Percentiles rank a stretch among this genome's conserved stretches.
phyloP scores from a whole-genome alignment of 2,113 vertebrate species.

The Archilochus colubris region DNA sequence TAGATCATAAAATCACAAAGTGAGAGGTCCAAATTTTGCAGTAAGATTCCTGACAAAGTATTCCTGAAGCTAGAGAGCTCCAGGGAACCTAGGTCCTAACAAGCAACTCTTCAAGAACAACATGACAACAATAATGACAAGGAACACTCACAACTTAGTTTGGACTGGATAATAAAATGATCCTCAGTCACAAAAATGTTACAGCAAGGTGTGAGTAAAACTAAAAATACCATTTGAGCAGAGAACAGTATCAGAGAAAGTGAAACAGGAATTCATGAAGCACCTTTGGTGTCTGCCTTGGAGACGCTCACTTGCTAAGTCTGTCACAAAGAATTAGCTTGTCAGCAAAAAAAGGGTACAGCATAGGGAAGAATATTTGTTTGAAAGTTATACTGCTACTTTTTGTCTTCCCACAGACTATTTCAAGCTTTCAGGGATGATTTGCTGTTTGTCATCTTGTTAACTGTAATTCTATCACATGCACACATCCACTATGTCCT shows the following conservation, averaged over 20 bases:
- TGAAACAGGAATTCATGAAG: constrained; percentile 30
- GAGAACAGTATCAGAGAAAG: constrained; percentile 41
- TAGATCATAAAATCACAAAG: background rate
- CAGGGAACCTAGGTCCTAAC: background rate
- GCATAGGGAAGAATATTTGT: constrained; percentile 38
- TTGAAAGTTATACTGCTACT: constrained; percentile 40
- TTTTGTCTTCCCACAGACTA: constrained; percentile 15
- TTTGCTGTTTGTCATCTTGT: constrained; percentile 38
- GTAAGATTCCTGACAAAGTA: background rate
- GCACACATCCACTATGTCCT: background rate
- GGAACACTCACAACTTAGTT: background rate
- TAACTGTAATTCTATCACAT: constrained; percentile 16
- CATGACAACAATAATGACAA: background rate
- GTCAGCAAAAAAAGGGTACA: constrained; percentile 7
- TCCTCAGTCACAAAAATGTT: background rate
- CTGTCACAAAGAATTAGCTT: constrained; percentile 63
- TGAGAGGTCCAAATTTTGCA: rapidly evolving
- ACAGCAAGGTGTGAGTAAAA: constrained; percentile 38
- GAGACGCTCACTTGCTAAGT: constrained; percentile 56
- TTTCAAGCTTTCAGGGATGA: constrained; percentile 42
- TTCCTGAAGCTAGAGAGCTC: background rate
- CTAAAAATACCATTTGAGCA: constrained; percentile 22
- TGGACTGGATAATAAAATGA: background rate
- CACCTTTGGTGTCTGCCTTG: constrained; percentile 34
- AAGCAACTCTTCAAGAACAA: background rate